Evolutionary conservation across 2,888 invertebrate genomes (phyloP), one percentile per base, ranked within the genome.

Genomic region (Boloria selene): DNA sequence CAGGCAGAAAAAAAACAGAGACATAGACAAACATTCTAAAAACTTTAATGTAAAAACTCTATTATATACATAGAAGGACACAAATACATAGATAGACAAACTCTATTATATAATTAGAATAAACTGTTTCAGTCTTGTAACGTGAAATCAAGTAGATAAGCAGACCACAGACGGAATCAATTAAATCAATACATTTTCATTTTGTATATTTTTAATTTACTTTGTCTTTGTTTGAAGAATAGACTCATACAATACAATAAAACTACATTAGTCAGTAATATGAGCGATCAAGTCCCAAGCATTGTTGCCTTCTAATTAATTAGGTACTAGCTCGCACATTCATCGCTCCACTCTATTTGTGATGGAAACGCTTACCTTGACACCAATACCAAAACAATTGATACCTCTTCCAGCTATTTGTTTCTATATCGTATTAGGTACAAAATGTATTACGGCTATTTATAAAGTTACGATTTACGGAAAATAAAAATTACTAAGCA

Each of bases 321-420:
- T n/a, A n/a, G n/a, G n/a, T n/a, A 47, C 38, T 16, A n/a, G 42
- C 42, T 38, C 31, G 31, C 2, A 58, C 47, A 31, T 22, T 18
- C 26, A 31, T 22, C 16, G 13, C 31, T 31, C 38, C 49, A 60
- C 38, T 59, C 59, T 53, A 61, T 62, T 53, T 56, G 14, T 45
- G 52, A 31, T 60, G 45, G 50, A 67, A 67, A 52, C 49, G 42
- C 60, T 26, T 42, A 38, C 72, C 73, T 73, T 73, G 72, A 67
- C 70, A 70, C 55, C 53, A 62, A 70, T 65, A 65, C 42, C 16
- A 38, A 61, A 45, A 67, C 64, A 70, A 62, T 65, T 53, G 52
- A 38, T 16, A 45, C 47, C 18, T 51, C 42, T 53, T 54, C 59
- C 49, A 59, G 16, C 18, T 44, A n/a, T 61, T 17, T 26, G n/a